Evolutionary conservation across 1,140 invertebrate species (phyloP).

Genomic region (Epicauta chinensis): DNA sequence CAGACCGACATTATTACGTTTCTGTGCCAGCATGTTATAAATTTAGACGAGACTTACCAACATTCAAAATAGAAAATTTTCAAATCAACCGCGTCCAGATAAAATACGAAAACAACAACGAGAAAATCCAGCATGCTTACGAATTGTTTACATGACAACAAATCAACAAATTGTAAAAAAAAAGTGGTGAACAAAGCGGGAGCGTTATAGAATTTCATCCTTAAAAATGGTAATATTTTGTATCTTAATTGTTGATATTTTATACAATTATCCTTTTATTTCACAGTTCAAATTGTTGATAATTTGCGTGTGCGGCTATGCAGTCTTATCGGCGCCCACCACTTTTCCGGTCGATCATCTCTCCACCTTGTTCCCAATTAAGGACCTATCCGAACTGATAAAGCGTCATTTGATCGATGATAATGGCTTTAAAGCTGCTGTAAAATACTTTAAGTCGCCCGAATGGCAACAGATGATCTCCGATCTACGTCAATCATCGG

Average conservation of each 20-base stretch:
- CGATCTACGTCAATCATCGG: constrained; percentile 16
- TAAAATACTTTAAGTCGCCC: constrained; percentile 27
- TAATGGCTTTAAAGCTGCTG: constrained; percentile 26
- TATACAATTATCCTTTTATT: no score
- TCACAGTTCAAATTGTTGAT: no score
- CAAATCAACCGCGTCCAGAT: neutral
- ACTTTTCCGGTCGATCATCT: constrained; percentile 9
- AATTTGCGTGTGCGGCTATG: no score
- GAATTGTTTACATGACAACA: constrained; percentile 1
- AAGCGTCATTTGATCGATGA: constrained; percentile 27
- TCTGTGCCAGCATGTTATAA: constrained; percentile 12
- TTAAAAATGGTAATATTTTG: constrained; percentile 1
- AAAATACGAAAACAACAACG: neutral
- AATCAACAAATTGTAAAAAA: constrained; percentile 2
- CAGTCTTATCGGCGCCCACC: no score
- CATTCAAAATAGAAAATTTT: neutral
- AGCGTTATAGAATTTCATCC: neutral
- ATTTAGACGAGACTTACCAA: constrained; percentile 13
- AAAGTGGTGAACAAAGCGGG: neutral
- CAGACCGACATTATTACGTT: constrained; percentile 9
- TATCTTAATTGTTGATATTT: neutral
- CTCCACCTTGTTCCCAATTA: constrained; percentile 12
- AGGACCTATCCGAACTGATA: constrained; percentile 19
- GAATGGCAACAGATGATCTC: constrained; percentile 22
- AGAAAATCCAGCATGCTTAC: no score